phyloP scores from a whole-genome alignment of 2,888 invertebrate genomes.

The Synanthedon tipuliformis region DNA sequence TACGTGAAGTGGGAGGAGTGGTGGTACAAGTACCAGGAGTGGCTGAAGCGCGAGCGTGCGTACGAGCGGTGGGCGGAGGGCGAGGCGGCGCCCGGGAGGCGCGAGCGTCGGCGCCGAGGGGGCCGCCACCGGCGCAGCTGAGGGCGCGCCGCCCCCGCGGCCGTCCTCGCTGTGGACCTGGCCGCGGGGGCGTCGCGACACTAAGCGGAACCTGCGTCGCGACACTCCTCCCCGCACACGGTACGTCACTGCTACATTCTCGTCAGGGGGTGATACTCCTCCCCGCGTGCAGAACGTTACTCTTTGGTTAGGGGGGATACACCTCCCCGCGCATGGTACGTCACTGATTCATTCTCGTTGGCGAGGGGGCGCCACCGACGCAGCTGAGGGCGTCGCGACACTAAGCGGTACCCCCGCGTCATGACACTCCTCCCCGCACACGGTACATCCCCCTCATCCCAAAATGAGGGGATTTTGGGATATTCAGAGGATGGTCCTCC shows the following conservation, averaged over 20 bases:
- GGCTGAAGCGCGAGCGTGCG: slow-evolving; percentile 85
- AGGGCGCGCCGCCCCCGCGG: slow-evolving; percentile 67
- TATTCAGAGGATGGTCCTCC: too few species aligned
- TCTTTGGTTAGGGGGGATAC: too few species aligned
- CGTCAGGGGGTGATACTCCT: too few species aligned
- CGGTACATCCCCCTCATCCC: too few species aligned
- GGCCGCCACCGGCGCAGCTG: slow-evolving; percentile 48
- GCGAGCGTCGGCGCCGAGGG: slow-evolving; percentile 48
- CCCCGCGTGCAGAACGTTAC: too few species aligned
- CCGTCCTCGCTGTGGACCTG: slow-evolving; percentile 56
- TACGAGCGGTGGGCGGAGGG: slow-evolving; percentile 78
- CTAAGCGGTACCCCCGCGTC: neutral
- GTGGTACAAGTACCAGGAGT: slow-evolving; percentile 95
- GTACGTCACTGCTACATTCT: too few species aligned
- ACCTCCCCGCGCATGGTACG: too few species aligned
- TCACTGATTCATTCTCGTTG: slow-evolving; percentile 3
- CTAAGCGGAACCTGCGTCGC: neutral
- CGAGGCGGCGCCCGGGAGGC: slow-evolving; percentile 21
- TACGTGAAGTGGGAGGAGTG: slow-evolving; percentile 95
- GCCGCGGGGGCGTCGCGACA: slow-evolving; percentile 41
- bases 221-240: neutral
- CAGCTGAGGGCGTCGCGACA: slow-evolving; percentile 45
- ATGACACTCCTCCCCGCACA: neutral
- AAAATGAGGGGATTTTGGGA: too few species aligned
- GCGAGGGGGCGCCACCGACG: slow-evolving; percentile 67